phyloP scores from a whole-genome alignment of 2,888 invertebrate species.

The Drosophila kanekoi region DNA sequence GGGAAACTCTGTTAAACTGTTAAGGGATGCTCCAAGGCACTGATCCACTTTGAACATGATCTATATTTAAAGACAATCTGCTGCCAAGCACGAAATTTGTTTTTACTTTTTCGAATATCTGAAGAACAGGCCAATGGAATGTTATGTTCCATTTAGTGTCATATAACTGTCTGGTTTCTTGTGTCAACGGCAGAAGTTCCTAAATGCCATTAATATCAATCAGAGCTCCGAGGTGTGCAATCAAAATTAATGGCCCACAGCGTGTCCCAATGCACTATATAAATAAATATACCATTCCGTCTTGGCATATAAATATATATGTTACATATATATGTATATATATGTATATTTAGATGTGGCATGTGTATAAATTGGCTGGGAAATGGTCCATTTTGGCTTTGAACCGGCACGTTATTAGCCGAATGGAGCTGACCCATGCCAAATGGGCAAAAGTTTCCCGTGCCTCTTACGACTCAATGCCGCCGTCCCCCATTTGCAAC shows the following conservation, averaged over 20 bases:
- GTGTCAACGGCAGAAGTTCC: constrained; percentile 53
- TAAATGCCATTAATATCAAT: constrained; percentile 64
- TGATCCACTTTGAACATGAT: neutral
- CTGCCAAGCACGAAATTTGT: neutral
- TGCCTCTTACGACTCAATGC: neutral
- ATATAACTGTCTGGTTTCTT: constrained; percentile 44
- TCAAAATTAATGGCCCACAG: constrained; percentile 50
- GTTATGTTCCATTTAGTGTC: constrained; percentile 26
- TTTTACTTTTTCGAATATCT: neutral
- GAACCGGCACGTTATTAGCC: constrained; percentile 49
- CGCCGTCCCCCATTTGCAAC: constrained; percentile 11
- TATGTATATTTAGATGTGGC: neutral
- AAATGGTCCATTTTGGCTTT: constrained; percentile 43
- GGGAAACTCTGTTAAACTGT: too few relatives aligned
- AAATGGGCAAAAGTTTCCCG: constrained; percentile 29
- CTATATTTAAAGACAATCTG: neutral
- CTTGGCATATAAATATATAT: neutral
- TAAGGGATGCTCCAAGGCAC: neutral
- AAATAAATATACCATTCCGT: neutral
- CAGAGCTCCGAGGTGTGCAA: constrained; percentile 42
- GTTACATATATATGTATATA: neutral
- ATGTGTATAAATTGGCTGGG: neutral
- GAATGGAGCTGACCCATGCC: constrained; percentile 45
- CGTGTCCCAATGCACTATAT: constrained; percentile 51
- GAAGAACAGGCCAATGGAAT: constrained; percentile 5